Percentiles rank a stretch among this genome's conserved stretches.
Evolutionary conservation across 2,797 vertebrate genomes (phyloP).

Genomic region (Orientallactaga sibirica): DNA sequence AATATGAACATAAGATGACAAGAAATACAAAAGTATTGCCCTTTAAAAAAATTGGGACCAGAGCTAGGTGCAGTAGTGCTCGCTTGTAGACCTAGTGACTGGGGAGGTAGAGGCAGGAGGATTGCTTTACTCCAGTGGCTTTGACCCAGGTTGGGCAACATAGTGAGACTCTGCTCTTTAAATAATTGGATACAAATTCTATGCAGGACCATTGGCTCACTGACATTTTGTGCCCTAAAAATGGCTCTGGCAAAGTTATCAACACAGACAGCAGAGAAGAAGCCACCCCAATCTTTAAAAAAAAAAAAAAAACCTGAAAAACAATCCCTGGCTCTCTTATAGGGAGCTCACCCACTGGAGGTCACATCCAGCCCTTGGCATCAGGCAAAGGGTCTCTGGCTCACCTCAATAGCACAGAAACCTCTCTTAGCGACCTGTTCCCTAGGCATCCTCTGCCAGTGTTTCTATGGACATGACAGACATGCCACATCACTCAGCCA

Average conservation of each 20-base stretch:
- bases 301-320: background rate
- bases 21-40: background rate
- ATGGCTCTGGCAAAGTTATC: background rate
- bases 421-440: background rate
- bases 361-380: background rate
- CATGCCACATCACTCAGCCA: background rate
- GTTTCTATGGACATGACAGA: background rate
- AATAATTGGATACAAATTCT: background rate
- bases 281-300: no score
- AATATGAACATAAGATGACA: background rate
- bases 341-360: background rate
- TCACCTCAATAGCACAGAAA: background rate
- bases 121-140: background rate
- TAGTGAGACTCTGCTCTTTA: background rate
- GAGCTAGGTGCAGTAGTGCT: background rate
- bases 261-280: background rate
- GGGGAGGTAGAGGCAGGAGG: background rate
- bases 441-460: background rate
- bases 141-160: background rate
- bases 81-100: background rate
- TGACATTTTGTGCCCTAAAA: background rate
- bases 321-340: background rate
- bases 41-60: background rate
- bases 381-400: background rate
- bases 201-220: background rate